phyloP scores from a whole-genome alignment of 2,113 vertebrate species.

The Atrichornis clamosus region DNA sequence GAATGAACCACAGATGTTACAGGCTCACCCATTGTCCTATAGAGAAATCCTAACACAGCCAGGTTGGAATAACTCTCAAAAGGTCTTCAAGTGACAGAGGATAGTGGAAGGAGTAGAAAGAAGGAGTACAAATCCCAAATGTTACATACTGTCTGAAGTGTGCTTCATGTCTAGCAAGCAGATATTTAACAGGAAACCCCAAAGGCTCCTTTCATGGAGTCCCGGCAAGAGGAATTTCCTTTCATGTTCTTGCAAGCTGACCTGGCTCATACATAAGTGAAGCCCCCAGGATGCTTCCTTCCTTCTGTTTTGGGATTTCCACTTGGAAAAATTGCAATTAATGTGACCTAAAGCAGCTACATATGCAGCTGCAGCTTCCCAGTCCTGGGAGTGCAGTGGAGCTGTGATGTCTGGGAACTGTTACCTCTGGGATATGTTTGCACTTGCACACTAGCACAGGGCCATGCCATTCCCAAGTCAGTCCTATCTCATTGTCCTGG shows the following conservation, averaged over 20 bases:
- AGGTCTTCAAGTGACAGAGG: neutral
- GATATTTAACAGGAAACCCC: neutral
- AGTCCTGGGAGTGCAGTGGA: neutral
- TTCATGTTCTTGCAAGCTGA: neutral
- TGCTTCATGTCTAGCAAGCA: neutral
- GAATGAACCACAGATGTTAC: neutral
- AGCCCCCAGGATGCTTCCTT: neutral
- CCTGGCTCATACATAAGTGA: neutral
- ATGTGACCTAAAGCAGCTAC: neutral
- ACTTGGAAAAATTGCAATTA: neutral
- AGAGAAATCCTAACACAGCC: neutral
- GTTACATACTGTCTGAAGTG: neutral
- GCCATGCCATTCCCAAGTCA: neutral
- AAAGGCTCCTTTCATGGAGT: neutral
- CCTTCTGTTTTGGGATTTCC: neutral
- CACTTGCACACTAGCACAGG: rapidly evolving
- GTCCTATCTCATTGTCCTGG: neutral
- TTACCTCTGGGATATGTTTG: neutral
- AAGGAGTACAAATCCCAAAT: neutral
- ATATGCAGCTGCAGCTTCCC: neutral
- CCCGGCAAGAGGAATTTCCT: neutral
- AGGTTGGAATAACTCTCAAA: neutral
- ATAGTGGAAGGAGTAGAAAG: neutral
- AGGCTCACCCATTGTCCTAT: neutral
- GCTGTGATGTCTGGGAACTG: neutral